These are phyloP conservation scores for Psittacula cyanocephala DNA, from an alignment of 2,113 vertebrate genomes.

Conservation along the genomic window DNA sequence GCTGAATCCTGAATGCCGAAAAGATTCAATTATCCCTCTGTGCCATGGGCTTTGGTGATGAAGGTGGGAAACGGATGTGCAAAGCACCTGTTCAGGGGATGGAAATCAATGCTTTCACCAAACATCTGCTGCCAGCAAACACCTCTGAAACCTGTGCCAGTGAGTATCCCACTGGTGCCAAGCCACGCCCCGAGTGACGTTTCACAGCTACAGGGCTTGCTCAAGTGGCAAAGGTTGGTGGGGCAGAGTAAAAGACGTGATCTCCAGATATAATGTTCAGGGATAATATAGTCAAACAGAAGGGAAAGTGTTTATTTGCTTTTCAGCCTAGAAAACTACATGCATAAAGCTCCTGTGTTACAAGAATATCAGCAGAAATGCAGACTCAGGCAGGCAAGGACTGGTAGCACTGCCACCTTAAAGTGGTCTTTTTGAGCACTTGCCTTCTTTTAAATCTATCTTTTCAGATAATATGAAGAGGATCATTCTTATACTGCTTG, in stretches of 20 bases:
- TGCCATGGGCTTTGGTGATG: background rate
- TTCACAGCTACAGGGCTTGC: background rate
- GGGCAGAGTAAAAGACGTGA: background rate
- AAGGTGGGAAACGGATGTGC: background rate
- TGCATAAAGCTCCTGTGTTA: accelerated
- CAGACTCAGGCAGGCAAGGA: background rate
- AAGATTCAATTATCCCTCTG: background rate
- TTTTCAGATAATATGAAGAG: background rate
- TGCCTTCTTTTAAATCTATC: background rate
- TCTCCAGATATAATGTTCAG: background rate
- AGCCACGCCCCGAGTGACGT: background rate
- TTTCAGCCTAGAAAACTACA: background rate
- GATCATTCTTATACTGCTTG: background rate
- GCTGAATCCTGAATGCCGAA: background rate
- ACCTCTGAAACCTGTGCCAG: background rate
- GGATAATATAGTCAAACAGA: background rate
- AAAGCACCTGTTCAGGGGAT: background rate
- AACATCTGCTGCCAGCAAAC: background rate
- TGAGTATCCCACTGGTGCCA: background rate
- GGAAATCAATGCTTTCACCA: background rate
- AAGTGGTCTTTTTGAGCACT: background rate
- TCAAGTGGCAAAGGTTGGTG: background rate
- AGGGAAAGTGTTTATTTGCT: background rate
- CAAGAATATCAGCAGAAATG: background rate
- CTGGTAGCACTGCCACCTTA: background rate